Evolutionary conservation across 2,797 vertebrate genomes (phyloP).

Genomic region (Aulostomus chinensis): DNA sequence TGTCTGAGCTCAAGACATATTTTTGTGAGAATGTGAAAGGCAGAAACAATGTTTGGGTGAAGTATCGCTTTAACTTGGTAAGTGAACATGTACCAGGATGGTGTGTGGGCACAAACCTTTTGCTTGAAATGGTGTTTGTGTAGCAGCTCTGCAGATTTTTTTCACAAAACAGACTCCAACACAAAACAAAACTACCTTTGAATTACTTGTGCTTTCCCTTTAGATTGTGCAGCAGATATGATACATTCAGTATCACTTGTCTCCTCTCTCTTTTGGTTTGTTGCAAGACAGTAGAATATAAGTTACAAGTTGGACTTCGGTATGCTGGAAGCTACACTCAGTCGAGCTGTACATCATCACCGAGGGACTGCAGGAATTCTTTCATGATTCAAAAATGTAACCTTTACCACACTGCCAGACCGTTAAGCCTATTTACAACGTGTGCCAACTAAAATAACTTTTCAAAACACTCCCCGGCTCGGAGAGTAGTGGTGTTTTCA

Average conservation of each 20-base stretch:
- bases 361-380: slow-evolving; percentile 32
- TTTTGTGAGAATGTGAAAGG: too few relatives aligned
- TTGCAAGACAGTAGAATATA: slow-evolving; percentile 81
- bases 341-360: slow-evolving; percentile 57
- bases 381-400: slow-evolving; percentile 29
- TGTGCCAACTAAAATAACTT: slow-evolving; percentile 49
- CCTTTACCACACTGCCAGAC: slow-evolving; percentile 34
- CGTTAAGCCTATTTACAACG: slow-evolving; percentile 54
- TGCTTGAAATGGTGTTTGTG: too few relatives aligned
- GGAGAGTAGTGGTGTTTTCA: slow-evolving; percentile 41
- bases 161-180: slow-evolving; percentile 8
- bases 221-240: slow-evolving; percentile 68
- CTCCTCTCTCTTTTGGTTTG: slow-evolving; percentile 67
- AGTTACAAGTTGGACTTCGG: slow-evolving; percentile 76
- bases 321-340: slow-evolving; percentile 66
- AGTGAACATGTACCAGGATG: too few relatives aligned
- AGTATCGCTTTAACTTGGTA: too few relatives aligned
- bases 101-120: too few relatives aligned
- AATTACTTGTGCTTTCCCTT: slow-evolving; percentile 44
- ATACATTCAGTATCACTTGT: slow-evolving; percentile 75
- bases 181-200: slow-evolving; percentile 16
- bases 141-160: slow-evolving; percentile 15
- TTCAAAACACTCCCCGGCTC: slow-evolving; percentile 46
- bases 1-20: too few relatives aligned
- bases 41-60: too few relatives aligned